A percentile compares a stretch with the other conserved stretches of the same genome.
Evolutionary conservation across 2,113 vertebrate genomes (phyloP).

Genomic region (Menidia beryllina): DNA sequence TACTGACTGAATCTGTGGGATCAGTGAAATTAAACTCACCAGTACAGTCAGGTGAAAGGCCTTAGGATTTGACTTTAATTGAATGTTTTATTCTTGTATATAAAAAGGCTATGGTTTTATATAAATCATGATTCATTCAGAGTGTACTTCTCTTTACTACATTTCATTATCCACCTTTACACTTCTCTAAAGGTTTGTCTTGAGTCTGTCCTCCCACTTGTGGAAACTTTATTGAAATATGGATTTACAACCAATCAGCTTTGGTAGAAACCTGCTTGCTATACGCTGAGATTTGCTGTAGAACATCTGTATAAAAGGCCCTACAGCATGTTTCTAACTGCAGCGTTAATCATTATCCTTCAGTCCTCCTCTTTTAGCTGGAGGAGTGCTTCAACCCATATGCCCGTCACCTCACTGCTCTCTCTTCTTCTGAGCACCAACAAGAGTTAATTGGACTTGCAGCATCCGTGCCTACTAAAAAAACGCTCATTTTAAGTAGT

Average conservation of each 20-base stretch:
- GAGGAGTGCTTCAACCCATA: background rate
- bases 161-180: background rate
- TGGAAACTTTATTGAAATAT: too few species aligned
- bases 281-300: background rate
- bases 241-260: background rate
- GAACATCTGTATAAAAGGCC: background rate
- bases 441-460: constrained; percentile 25
- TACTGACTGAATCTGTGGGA: background rate
- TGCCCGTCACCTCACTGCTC: constrained; percentile 2
- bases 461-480: constrained; percentile 10
- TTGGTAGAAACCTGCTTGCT: background rate
- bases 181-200: background rate
- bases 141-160: background rate
- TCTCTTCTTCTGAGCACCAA: constrained; percentile 10
- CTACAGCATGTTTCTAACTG: constrained; percentile 9
- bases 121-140: constrained; percentile 1
- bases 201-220: too few species aligned
- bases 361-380: background rate
- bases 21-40: constrained; percentile 4
- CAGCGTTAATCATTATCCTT: constrained; percentile 5
- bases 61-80: constrained; percentile 5
- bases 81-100: constrained; percentile 5
- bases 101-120: background rate
- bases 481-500: constrained; percentile 24
- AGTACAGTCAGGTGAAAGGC: background rate